Evolutionary conservation across 2,888 invertebrate genomes (phyloP).

Genomic region (Polydrusus cervinus): DNA sequence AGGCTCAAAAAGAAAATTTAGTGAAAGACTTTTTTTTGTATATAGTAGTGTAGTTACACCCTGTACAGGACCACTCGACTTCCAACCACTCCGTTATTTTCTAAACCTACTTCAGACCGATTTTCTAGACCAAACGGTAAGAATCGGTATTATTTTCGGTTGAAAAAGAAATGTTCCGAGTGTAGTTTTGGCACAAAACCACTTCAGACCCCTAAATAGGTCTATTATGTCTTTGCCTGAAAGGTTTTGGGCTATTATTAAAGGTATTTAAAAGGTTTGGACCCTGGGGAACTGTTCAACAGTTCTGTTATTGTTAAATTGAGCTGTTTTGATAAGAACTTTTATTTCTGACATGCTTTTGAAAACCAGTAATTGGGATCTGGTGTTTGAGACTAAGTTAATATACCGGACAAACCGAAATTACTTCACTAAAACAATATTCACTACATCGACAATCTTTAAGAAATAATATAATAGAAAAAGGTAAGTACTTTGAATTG

Average conservation of each 20-base stretch:
- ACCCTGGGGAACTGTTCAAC: conserved; percentile 32
- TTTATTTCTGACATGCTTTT: conserved; percentile 16
- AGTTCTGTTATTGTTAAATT: conserved; percentile 34
- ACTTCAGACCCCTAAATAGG: conserved; percentile 38
- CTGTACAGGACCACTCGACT: background rate
- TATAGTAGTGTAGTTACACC: no score
- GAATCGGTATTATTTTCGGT: conserved; percentile 20
- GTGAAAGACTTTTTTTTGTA: no score
- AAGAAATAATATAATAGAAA: no score
- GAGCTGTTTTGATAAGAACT: conserved; percentile 43
- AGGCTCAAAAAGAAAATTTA: no score
- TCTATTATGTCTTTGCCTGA: conserved; percentile 43
- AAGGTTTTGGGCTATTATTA: conserved; percentile 40
- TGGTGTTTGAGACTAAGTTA: background rate
- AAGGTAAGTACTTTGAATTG: no score
- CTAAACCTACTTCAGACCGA: conserved; percentile 4
- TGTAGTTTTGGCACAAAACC: conserved; percentile 37
- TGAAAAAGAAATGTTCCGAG: conserved; percentile 31
- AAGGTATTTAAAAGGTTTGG: conserved; percentile 38
- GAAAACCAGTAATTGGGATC: conserved; percentile 19
- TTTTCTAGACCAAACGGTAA: conserved; percentile 22
- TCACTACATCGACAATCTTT: no score
- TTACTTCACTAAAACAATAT: no score
- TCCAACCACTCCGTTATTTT: background rate
- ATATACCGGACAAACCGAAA: background rate